A percentile compares a stretch with the other conserved stretches of the same genome.
These are phyloP conservation scores for Aphaenogaster floridana DNA, from an alignment of 1,140 invertebrate genomes.

Conservation along the genomic window DNA sequence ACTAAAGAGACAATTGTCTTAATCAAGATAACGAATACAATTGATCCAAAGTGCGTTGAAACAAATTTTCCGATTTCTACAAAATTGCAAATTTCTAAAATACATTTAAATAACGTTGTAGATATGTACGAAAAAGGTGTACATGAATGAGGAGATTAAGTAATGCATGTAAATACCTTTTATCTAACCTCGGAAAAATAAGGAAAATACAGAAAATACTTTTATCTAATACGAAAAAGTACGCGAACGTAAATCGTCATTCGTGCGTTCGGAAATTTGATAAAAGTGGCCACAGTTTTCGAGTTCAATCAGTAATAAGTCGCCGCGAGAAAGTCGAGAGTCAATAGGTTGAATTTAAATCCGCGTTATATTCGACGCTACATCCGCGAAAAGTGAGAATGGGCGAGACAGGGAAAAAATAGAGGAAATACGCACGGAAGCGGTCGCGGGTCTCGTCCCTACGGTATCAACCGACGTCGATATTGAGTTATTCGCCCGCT, in stretches of 20 bases:
- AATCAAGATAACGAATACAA: conserved; percentile 48
- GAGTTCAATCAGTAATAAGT: background rate
- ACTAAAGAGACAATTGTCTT: conserved; percentile 38
- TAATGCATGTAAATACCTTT: background rate
- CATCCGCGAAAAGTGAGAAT: conserved; percentile 43
- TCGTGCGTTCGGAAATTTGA: background rate
- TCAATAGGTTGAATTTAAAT: conserved; percentile 54
- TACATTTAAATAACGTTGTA: background rate
- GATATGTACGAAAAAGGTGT: background rate
- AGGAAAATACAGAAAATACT: too few relatives aligned
- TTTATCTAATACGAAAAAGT: background rate
- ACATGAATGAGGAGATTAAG: background rate
- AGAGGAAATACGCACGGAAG: conserved; percentile 76
- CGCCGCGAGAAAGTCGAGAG: background rate
- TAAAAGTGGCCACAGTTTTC: conserved; percentile 28
- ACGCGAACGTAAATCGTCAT: background rate
- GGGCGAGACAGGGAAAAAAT: conserved; percentile 43
- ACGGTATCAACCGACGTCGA: conserved; percentile 79
- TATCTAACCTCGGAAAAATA: background rate
- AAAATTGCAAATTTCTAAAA: background rate
- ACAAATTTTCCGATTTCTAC: background rate
- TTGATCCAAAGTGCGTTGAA: background rate
- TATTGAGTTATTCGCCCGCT: conserved; percentile 84
- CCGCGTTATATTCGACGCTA: conserved; percentile 36
- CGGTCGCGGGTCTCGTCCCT: conserved; percentile 75